These are phyloP conservation scores for Pegea sp. DNA, from an alignment of 23 tunicate species.

Conservation along the genomic window DNA sequence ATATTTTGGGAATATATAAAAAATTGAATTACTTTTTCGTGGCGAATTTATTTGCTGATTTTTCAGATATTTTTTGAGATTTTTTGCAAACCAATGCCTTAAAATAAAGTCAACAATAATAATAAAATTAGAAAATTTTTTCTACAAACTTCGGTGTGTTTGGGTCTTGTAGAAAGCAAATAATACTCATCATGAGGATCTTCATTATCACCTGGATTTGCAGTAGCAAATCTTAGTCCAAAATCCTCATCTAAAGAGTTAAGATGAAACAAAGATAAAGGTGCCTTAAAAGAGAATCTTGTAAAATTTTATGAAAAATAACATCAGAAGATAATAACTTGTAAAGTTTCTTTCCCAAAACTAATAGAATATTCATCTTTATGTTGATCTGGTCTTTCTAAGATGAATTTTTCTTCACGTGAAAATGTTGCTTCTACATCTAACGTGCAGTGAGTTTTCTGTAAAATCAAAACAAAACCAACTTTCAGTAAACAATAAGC, in stretches of 20 bases:
- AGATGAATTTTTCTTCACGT: conserved; percentile 31
- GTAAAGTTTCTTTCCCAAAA: conserved; percentile 41
- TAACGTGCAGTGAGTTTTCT: conserved; percentile 64
- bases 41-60: no score
- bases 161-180: conserved; percentile 25
- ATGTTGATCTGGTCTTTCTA: conserved; percentile 45
- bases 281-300: conserved; percentile 19
- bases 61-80: no score
- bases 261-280: conserved; percentile 25
- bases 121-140: no score
- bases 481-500: not conserved
- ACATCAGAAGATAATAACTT: conserved; percentile 2
- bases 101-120: no score
- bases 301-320: not conserved
- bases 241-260: conserved; percentile 2
- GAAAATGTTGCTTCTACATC: conserved; percentile 19
- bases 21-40: no score
- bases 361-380: conserved; percentile 23
- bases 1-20: no score
- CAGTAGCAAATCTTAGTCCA: conserved; percentile 11
- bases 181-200: conserved; percentile 66
- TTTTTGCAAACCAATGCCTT: no score
- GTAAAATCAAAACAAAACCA: not conserved
- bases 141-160: conserved; percentile 44
- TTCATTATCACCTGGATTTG: conserved; percentile 36